These are phyloP conservation scores for Pygocentrus nattereri DNA, from an alignment of 2,797 vertebrate species.

Conservation along the genomic window DNA sequence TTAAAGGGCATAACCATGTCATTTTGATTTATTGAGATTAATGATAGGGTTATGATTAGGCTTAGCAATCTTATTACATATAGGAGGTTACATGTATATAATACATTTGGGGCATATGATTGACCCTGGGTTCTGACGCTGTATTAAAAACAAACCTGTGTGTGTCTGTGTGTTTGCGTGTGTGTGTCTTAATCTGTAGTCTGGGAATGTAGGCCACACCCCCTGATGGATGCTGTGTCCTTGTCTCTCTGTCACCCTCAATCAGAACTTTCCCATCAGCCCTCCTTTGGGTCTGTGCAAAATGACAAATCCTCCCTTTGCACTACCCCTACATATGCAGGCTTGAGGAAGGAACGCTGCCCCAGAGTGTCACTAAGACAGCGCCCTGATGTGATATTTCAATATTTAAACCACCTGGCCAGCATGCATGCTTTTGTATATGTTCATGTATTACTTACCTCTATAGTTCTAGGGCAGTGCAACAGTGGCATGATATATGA, in stretches of 20 bases:
- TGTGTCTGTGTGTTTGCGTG: constrained; percentile 11
- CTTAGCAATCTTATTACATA: neutral
- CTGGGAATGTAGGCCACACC: constrained; percentile 59
- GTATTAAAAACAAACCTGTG: constrained; percentile 8
- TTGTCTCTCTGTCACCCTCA: constrained; percentile 70
- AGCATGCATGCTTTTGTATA: neutral
- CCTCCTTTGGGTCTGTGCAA: constrained; percentile 51
- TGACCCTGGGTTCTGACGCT: constrained; percentile 15
- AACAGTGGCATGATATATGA: constrained; percentile 11
- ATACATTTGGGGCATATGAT: too few relatives aligned
- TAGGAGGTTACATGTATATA: neutral
- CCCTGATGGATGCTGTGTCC: constrained; percentile 70
- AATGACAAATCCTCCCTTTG: constrained; percentile 63
- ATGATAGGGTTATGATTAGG: neutral
- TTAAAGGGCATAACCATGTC: too few relatives aligned
- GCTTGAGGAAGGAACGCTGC: neutral
- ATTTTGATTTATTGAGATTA: neutral
- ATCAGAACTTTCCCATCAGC: constrained; percentile 61
- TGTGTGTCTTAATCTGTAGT: constrained; percentile 59
- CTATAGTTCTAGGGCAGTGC: neutral
- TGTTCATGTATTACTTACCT: constrained; percentile 18
- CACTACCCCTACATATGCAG: constrained; percentile 48
- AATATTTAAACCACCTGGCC: constrained; percentile 2
- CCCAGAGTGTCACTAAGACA: neutral
- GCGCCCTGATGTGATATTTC: neutral